phyloP scores from a whole-genome alignment of 2,113 vertebrate species.

The Plectropomus leopardus region DNA sequence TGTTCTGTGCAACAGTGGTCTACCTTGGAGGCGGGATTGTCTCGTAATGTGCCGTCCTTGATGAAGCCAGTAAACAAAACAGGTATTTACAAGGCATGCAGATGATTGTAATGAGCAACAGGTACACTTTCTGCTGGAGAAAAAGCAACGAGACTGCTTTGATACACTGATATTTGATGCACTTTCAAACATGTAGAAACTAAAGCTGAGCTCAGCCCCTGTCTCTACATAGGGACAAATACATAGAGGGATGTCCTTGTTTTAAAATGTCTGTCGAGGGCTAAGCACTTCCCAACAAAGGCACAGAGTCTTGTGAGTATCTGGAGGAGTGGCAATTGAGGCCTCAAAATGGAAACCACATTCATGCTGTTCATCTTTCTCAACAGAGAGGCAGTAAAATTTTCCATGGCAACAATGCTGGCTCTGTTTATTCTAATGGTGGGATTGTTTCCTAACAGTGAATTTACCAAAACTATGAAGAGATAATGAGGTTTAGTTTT shows the following conservation, averaged over 20 bases:
- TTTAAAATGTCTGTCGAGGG: conserved; percentile 5
- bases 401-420: conserved; percentile 68
- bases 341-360: conserved; percentile 60
- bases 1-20: conserved; percentile 10
- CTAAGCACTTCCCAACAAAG: conserved; percentile 2
- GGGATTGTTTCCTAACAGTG: conserved; percentile 33
- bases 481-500: conserved; percentile 46
- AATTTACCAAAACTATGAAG: conserved; percentile 49
- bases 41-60: conserved; percentile 50
- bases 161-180: background rate
- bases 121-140: background rate
- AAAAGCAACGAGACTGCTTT: background rate
- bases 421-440: conserved; percentile 50
- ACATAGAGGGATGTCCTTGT: conserved; percentile 4
- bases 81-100: conserved; percentile 55
- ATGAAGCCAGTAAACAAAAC: conserved; percentile 60
- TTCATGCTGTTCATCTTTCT: conserved; percentile 28
- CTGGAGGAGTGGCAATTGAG: conserved; percentile 25
- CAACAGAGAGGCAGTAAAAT: conserved; percentile 45
- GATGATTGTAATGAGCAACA: conserved; percentile 16
- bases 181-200: background rate
- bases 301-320: conserved; percentile 23
- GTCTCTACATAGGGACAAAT: background rate
- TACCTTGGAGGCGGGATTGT: conserved; percentile 42
- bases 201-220: background rate